These are phyloP conservation scores for Apamea anceps DNA, from an alignment of 2,888 invertebrate species.

Conservation along the genomic window DNA sequence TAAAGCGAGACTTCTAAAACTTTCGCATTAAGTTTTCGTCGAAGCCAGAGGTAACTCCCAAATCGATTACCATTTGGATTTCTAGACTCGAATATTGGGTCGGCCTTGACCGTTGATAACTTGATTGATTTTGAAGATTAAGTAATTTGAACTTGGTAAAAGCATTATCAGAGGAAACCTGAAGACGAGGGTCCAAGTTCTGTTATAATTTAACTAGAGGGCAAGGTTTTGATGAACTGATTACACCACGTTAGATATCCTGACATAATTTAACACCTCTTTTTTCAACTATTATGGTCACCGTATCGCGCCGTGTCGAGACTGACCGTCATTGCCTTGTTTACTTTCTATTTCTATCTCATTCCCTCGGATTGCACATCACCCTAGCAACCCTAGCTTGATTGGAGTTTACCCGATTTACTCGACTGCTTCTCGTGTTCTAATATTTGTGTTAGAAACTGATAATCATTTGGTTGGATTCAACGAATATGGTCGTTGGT, in stretches of 20 bases:
- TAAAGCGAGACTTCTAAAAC: slow-evolving; percentile 48
- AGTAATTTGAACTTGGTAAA: slow-evolving; percentile 26
- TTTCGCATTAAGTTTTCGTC: slow-evolving; percentile 38
- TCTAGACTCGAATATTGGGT: slow-evolving; percentile 13
- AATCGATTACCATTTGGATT: slow-evolving; percentile 42
- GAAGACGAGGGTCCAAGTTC: neutral
- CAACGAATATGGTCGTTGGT: neutral
- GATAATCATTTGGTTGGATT: slow-evolving; percentile 12
- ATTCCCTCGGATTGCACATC: slow-evolving; percentile 72
- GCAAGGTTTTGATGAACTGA: neutral
- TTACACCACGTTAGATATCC: neutral
- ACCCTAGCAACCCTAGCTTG: slow-evolving; percentile 63
- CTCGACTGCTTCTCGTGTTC: slow-evolving; percentile 40
- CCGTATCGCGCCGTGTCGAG: slow-evolving; percentile 22
- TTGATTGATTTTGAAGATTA: slow-evolving; percentile 45
- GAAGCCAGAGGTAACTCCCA: slow-evolving; percentile 33
- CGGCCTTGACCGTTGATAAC: slow-evolving; percentile 29
- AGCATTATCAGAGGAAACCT: slow-evolving; percentile 3
- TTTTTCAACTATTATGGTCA: slow-evolving; percentile 43
- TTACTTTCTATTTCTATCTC: slow-evolving; percentile 77
- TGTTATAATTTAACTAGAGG: slow-evolving; percentile 5
- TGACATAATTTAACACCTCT: neutral
- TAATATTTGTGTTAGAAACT: slow-evolving; percentile 22
- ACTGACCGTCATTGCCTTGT: slow-evolving; percentile 60
- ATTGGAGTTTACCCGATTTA: slow-evolving; percentile 70